Conservation (phyloP, 2,797 vertebrate genomes). For the Lateolabrax maculatus region DNA sequence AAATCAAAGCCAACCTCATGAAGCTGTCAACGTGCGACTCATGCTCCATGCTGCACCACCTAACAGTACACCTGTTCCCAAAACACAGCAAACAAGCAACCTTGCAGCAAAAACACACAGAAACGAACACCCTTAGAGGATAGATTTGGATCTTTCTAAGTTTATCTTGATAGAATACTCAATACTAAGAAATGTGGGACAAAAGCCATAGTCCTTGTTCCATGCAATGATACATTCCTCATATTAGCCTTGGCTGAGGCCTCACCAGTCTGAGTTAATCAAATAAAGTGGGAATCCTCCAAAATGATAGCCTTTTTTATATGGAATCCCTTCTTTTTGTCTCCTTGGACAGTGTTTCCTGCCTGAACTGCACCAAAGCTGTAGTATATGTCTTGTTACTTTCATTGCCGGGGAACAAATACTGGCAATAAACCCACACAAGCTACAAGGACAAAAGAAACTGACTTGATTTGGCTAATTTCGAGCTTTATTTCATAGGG, state of each 20-base stretch:
- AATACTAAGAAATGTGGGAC: background rate
- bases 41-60: background rate
- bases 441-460: background rate
- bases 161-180: background rate
- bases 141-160: too few species aligned
- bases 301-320: background rate
- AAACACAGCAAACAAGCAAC: background rate
- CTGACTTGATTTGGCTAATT: background rate
- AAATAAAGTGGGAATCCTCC: background rate
- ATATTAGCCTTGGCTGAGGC: background rate
- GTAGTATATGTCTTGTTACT: background rate
- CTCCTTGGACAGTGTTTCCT: background rate
- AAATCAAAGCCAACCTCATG: background rate
- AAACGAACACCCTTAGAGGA: background rate
- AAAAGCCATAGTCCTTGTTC: background rate
- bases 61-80: background rate
- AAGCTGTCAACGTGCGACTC: background rate
- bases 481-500: too few species aligned
- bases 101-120: background rate
- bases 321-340: background rate
- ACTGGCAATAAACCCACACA: background rate
- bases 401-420: background rate
- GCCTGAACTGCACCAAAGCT: background rate
- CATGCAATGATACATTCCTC: background rate
- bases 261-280: background rate